These are phyloP conservation scores for Manis pentadactyla DNA, from an alignment of 2,797 vertebrate species.

Conservation along the genomic window DNA sequence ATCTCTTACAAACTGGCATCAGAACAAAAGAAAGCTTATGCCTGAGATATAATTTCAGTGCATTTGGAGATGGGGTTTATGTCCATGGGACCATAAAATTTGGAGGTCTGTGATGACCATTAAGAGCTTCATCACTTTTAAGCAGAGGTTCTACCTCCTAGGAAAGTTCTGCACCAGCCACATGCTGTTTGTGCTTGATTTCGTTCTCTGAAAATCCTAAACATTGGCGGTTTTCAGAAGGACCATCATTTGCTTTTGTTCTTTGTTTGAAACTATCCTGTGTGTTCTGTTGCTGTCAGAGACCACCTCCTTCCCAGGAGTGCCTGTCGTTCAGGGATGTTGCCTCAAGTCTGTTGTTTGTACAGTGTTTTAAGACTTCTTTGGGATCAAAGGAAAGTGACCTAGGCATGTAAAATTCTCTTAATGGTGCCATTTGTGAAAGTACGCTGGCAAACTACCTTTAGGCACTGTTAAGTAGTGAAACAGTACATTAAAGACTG, in stretches of 20 bases:
- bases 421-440: slow-evolving; percentile 69
- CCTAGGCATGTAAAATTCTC: slow-evolving; percentile 74
- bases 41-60: slow-evolving; percentile 47
- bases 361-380: slow-evolving; percentile 70
- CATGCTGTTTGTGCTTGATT: slow-evolving; percentile 9
- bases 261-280: slow-evolving; percentile 69
- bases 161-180: slow-evolving; percentile 5
- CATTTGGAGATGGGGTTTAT: slow-evolving; percentile 45
- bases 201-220: slow-evolving; percentile 45
- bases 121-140: slow-evolving; percentile 51
- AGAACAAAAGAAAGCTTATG: slow-evolving; percentile 67
- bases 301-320: slow-evolving; percentile 63
- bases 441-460: slow-evolving; percentile 46
- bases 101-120: slow-evolving; percentile 41
- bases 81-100: background rate
- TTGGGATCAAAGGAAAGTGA: slow-evolving; percentile 70
- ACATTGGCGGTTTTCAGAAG: slow-evolving; percentile 51
- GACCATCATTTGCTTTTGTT: slow-evolving; percentile 51
- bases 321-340: slow-evolving; percentile 50
- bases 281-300: slow-evolving; percentile 20
- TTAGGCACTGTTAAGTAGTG: slow-evolving; percentile 59
- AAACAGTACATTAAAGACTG: slow-evolving; percentile 63
- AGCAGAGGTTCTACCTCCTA: slow-evolving; percentile 24
- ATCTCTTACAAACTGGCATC: slow-evolving; percentile 66
- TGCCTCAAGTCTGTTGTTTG: slow-evolving; percentile 61